Base-by-base conservation (phyloP, 2,113 vertebrate species). In the Phalacrocorax brasilianus region DNA sequence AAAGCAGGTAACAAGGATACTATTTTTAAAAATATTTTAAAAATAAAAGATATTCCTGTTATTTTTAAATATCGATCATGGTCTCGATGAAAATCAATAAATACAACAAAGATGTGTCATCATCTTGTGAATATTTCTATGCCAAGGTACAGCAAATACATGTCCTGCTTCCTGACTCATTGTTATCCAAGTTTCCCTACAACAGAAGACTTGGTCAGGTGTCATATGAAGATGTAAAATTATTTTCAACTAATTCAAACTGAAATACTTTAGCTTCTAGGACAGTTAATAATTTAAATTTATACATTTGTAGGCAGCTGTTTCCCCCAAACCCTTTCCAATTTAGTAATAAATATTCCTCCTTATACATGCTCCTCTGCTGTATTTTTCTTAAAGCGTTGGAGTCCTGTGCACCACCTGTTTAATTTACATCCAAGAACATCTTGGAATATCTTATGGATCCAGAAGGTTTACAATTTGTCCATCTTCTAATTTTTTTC, bases 131-230 rank as follows among this genome's bases (percentile, higher is more conserved):
- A 18, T 14, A 45, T 76, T 85, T 70, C 44, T 32, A 9, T 47
- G 5, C 8, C 17, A 65, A 50, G 5, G 2, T 83, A 68, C 4
- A 5, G 32, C 15, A 94, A 68, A 75, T 21, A 13, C 10, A 23
- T 50, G 6, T 14, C 28, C 81, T 61, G 2, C 12, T 58, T 77
- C 9, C 8, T 33, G 11, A 14, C 9, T 47, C 14, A 13, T 18
- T 6, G 14, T 81, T 81, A 67, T 35, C n/a, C 30, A 59, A 78
- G 11, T 63, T 79, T 81, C 8, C 14, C 33, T 63, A 14, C 0
- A 0, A 33, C 8, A 40, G 38, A 16, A 63, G 24, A 50, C 16
- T n/a, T 72, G 13, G 27, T 8, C 13, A 20, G 3, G 0, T 61
- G 22, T 67, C 28, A 40, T 42, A 19, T 55, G 9, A 50, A 72